phyloP scores from a whole-genome alignment of 1,140 invertebrate genomes.

The Bombus confusus region DNA sequence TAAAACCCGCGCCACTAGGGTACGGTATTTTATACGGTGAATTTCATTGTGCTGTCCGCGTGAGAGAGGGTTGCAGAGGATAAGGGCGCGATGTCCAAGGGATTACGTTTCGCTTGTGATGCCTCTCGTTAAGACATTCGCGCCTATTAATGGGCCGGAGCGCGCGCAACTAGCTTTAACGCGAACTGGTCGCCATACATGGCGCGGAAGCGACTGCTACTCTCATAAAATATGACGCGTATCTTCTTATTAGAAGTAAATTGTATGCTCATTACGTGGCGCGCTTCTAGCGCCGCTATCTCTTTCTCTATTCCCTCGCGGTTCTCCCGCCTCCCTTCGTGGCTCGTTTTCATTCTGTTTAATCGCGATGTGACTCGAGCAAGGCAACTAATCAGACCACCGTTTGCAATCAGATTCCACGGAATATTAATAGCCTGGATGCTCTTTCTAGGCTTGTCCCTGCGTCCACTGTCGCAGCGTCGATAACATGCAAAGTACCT shows the following conservation, averaged over 20 bases:
- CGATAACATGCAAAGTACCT: neutral
- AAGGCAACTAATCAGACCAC: conserved; percentile 40
- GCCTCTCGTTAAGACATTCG: conserved; percentile 71
- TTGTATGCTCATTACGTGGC: conserved; percentile 77
- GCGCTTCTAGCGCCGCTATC: conserved; percentile 35
- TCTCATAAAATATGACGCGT: conserved; percentile 78
- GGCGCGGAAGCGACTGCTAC: conserved; percentile 65
- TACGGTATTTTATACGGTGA: conserved; percentile 22
- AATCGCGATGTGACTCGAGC: conserved; percentile 22
- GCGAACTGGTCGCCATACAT: conserved; percentile 62
- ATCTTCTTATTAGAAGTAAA: conserved; percentile 80
- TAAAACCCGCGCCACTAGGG: conserved; percentile 2
- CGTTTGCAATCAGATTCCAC: conserved; percentile 41
- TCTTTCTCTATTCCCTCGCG: neutral
- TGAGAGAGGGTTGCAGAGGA: no score
- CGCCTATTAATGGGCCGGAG: conserved; percentile 52
- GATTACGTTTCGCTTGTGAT: conserved; percentile 42
- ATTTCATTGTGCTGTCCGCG: conserved; percentile 33
- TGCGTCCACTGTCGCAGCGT: neutral
- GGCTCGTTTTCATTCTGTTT: conserved; percentile 30
- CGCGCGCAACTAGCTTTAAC: conserved; percentile 45
- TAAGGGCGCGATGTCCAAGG: neutral
- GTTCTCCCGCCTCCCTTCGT: neutral
- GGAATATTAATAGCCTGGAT: conserved; percentile 27
- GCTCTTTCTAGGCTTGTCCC: neutral